These are phyloP conservation scores for Betta splendens DNA, from an alignment of 2,797 vertebrate genomes.

Conservation along the genomic window DNA sequence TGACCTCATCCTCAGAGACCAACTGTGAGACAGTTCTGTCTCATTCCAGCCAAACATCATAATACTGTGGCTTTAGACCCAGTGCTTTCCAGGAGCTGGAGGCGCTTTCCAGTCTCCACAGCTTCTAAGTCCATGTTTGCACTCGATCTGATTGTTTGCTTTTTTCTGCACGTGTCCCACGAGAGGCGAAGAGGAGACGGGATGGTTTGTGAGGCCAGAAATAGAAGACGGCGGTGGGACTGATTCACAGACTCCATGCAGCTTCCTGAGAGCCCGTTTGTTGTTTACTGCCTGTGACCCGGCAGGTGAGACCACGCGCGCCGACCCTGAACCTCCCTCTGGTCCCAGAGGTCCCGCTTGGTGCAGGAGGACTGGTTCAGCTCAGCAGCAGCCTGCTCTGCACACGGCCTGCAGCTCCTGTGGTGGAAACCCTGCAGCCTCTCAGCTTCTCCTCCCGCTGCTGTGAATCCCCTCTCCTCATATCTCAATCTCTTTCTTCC, in stretches of 20 bases:
- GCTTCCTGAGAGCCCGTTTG: no score
- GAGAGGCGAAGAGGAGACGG: no score
- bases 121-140: constrained; percentile 14
- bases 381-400: constrained; percentile 10
- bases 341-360: no score
- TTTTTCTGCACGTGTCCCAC: neutral
- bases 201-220: no score
- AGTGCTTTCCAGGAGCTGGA: constrained; percentile 42
- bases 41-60: constrained; percentile 57
- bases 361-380: no score
- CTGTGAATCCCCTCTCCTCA: constrained; percentile 14
- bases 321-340: no score
- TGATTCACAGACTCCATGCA: constrained; percentile 2
- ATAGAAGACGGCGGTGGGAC: constrained; percentile 21
- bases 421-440: constrained; percentile 22
- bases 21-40: no score
- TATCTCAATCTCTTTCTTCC: constrained; percentile 9
- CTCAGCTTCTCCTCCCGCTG: constrained; percentile 13
- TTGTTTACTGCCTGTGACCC: no score
- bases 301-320: no score
- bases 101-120: constrained; percentile 42
- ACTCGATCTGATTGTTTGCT: constrained; percentile 6
- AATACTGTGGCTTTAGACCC: constrained; percentile 49
- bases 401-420: no score
- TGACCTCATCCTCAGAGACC: no score